These are phyloP conservation scores for Peromyscus melanophrys DNA, from an alignment of 2,797 vertebrate genomes.

Conservation along the genomic window DNA sequence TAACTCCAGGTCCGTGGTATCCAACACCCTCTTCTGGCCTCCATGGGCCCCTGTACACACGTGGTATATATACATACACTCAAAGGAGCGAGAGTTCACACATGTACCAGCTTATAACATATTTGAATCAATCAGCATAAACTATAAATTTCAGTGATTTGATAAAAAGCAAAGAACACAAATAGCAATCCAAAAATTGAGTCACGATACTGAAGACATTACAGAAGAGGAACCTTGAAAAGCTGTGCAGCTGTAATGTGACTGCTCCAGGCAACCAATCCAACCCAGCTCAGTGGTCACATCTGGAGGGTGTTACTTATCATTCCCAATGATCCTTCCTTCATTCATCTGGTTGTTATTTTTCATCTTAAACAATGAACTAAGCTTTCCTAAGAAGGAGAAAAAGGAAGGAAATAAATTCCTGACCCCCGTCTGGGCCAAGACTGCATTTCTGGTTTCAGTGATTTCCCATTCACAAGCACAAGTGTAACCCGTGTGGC, in stretches of 20 bases:
- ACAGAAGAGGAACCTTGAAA: background rate
- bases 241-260: background rate
- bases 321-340: constrained; percentile 63
- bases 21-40: background rate
- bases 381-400: constrained; percentile 68
- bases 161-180: constrained; percentile 31
- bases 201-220: background rate
- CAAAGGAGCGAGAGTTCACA: background rate
- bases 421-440: constrained; percentile 67
- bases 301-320: constrained; percentile 78
- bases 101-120: constrained; percentile 1
- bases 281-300: constrained; percentile 29
- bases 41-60: background rate
- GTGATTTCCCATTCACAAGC: constrained; percentile 36
- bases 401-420: constrained; percentile 78
- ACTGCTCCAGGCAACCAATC: background rate
- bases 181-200: background rate
- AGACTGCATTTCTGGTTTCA: constrained; percentile 73
- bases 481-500: background rate
- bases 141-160: background rate
- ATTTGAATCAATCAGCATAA: constrained; percentile 43
- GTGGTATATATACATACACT: background rate
- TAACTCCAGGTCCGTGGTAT: background rate
- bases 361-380: constrained; percentile 81
- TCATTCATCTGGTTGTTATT: constrained; percentile 83